phyloP scores from a whole-genome alignment of 2,797 vertebrate genomes.

The Lagodon rhomboides region DNA sequence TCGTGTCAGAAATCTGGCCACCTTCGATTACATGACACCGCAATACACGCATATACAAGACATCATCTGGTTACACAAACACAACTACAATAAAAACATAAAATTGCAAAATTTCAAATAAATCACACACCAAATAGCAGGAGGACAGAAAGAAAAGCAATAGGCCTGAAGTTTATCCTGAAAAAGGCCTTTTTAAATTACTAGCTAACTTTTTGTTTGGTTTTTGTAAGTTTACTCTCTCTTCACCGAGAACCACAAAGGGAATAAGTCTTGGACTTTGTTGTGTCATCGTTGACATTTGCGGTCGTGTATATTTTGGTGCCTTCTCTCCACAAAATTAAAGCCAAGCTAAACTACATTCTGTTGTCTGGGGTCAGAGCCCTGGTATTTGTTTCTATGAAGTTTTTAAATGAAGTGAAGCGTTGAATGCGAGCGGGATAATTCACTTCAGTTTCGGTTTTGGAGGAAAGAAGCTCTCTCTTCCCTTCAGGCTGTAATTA shows the following conservation, averaged over 20 bases:
- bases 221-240: neutral
- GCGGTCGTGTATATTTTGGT: neutral
- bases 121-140: neutral
- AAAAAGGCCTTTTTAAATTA: neutral
- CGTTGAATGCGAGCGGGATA: neutral
- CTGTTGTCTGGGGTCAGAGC: neutral
- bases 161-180: neutral
- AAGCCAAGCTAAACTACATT: neutral
- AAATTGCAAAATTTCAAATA: too few relatives aligned
- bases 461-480: slow-evolving; percentile 28
- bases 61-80: too few relatives aligned
- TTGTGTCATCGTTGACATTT: neutral
- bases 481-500: slow-evolving; percentile 25
- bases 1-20: too few relatives aligned
- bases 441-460: slow-evolving; percentile 6
- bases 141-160: neutral
- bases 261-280: neutral
- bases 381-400: neutral
- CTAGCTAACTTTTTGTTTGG: neutral
- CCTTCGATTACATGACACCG: neutral
- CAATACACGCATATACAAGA: neutral
- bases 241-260: neutral
- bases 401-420: neutral
- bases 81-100: neutral
- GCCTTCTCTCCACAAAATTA: neutral